phyloP scores from a whole-genome alignment of 1,140 invertebrate species.

The Eriocheir sinensis region DNA sequence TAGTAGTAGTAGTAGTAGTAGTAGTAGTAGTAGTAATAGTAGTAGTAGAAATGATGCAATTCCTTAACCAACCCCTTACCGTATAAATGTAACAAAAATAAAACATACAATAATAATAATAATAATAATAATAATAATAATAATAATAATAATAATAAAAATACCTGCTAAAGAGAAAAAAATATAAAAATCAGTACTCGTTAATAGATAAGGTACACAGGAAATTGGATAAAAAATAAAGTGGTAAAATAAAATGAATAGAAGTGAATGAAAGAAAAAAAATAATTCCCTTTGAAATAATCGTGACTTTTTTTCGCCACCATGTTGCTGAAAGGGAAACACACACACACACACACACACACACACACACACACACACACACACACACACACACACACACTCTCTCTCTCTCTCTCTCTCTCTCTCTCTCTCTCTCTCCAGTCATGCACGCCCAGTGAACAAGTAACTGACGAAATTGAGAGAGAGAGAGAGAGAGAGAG shows the following conservation, averaged over 20 bases:
- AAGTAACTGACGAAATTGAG: not conserved
- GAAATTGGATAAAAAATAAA: no score
- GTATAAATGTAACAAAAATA: no score
- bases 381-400: conserved; percentile 22
- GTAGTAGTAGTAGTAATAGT: conserved; percentile 11
- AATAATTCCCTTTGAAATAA: not conserved
- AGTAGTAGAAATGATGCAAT: not conserved
- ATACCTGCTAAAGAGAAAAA: not conserved
- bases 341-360: not conserved
- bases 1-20: conserved; percentile 20
- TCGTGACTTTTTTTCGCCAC: no score
- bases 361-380: conserved; percentile 13
- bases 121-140: not conserved
- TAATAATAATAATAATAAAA: not conserved
- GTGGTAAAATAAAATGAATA: not conserved
- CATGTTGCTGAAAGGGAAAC: not conserved
- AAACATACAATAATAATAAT: not conserved
- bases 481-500: conserved; percentile 22
- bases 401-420: not conserved
- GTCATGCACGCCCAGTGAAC: not conserved
- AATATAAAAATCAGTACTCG: not conserved
- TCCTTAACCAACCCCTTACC: no score
- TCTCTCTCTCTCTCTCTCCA: not conserved
- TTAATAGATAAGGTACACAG: no score
- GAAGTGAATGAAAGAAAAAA: not conserved